phyloP scores from a whole-genome alignment of 2,888 invertebrate genomes.

The Diarsia rubi region DNA sequence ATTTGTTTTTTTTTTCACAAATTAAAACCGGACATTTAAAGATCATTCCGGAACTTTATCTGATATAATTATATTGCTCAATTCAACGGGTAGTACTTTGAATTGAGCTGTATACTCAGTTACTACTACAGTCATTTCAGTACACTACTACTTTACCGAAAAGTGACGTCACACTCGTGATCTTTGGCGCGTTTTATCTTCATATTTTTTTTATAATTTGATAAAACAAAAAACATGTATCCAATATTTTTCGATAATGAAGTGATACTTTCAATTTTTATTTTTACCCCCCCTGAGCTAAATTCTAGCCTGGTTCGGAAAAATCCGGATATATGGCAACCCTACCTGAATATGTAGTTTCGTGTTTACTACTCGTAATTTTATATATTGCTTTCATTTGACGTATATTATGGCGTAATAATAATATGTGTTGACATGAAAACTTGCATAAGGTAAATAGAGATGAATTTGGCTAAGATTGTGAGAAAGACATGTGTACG shows the following conservation, averaged over 20 bases:
- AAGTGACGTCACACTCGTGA: too few species aligned
- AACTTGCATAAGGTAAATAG: neutral
- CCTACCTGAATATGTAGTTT: conserved; percentile 41
- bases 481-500: neutral
- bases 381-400: conserved; percentile 18
- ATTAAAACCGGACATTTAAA: neutral
- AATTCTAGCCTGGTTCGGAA: neutral
- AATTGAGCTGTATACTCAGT: too few species aligned
- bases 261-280: too few species aligned
- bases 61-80: too few species aligned
- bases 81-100: neutral
- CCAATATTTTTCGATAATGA: too few species aligned
- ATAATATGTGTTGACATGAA: neutral
- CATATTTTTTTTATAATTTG: too few species aligned
- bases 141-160: too few species aligned
- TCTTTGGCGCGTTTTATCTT: too few species aligned
- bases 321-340: neutral
- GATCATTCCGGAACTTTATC: neutral
- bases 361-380: conserved; percentile 21
- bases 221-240: too few species aligned
- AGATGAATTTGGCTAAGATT: neutral
- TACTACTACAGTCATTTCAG: too few species aligned
- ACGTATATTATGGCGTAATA: neutral
- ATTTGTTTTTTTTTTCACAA: neutral
- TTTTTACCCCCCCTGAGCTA: neutral